Percentiles rank a stretch among this genome's conserved stretches.
phyloP scores from a whole-genome alignment of 1,140 invertebrate species.

The Coptotermes formosanus region DNA sequence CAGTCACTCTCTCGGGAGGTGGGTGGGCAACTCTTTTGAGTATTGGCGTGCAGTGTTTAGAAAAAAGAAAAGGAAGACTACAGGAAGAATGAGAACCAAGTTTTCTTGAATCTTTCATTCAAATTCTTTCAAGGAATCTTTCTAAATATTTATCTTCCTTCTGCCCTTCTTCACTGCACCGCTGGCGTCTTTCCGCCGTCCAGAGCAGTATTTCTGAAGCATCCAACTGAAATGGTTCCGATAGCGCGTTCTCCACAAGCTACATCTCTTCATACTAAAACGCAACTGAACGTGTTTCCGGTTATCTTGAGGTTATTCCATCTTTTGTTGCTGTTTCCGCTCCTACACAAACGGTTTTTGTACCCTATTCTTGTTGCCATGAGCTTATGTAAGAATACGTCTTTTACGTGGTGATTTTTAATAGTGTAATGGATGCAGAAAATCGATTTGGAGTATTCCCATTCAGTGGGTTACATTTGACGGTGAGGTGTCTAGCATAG shows the following conservation, averaged over 20 bases:
- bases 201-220: neutral
- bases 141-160: conserved; percentile 20
- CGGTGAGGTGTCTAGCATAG: too few relatives aligned
- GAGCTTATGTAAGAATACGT: too few relatives aligned
- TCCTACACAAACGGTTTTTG: neutral
- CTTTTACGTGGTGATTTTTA: too few relatives aligned
- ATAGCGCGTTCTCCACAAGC: neutral
- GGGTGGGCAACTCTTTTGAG: neutral
- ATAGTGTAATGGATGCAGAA: too few relatives aligned
- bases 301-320: neutral
- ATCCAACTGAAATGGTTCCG: neutral
- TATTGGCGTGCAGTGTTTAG: neutral
- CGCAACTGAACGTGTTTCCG: conserved; percentile 1
- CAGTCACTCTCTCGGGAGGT: too few relatives aligned
- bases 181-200: neutral
- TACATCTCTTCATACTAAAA: neutral
- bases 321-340: neutral
- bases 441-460: too few relatives aligned
- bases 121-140: neutral
- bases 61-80: neutral
- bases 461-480: too few relatives aligned
- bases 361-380: too few relatives aligned
- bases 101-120: conserved; percentile 8
- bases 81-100: neutral
- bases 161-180: neutral